Percentiles rank a stretch among this genome's conserved stretches.
Conservation (phyloP, 2,888 invertebrate genomes). For the Petrophora chlorosata region DNA sequence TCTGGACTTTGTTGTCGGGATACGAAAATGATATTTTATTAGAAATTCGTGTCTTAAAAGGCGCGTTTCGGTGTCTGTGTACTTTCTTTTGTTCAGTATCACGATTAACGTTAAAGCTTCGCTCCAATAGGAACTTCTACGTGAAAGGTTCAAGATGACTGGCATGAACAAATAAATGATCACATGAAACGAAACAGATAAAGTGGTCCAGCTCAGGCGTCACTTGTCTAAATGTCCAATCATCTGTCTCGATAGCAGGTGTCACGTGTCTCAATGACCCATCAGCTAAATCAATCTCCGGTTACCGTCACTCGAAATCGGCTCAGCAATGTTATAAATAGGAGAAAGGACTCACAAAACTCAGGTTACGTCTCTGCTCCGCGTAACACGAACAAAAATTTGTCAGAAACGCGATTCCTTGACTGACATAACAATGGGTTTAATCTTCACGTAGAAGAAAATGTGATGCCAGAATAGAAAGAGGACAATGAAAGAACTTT, state of each 20-base stretch:
- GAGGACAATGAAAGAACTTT: conserved; percentile 35
- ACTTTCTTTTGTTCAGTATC: too few relatives aligned
- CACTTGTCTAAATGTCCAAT: conserved; percentile 23
- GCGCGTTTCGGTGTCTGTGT: too few relatives aligned
- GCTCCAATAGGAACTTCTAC: too few relatives aligned
- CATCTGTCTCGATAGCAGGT: conserved; percentile 22
- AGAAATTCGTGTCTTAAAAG: too few relatives aligned
- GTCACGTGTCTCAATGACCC: conserved; percentile 50
- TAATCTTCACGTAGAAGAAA: conserved; percentile 70
- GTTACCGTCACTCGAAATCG: conserved; percentile 64
- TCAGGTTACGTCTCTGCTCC: conserved; percentile 66
- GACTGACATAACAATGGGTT: conserved; percentile 75
- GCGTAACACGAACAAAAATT: conserved; percentile 64
- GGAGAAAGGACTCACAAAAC: conserved; percentile 56
- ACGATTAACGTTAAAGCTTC: too few relatives aligned
- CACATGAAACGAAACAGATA: conserved; percentile 4
- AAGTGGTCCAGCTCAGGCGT: conserved; percentile 1
- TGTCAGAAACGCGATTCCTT: conserved; percentile 72
- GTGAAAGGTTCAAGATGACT: too few relatives aligned
- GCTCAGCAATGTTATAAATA: conserved; percentile 67
- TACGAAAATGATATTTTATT: conserved; percentile 10
- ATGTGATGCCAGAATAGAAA: conserved; percentile 56
- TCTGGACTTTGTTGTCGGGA: conserved; percentile 15
- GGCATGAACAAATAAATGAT: conserved; percentile 1
- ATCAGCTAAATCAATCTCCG: conserved; percentile 58